Percentiles rank a stretch among this genome's conserved stretches.
phyloP scores from a whole-genome alignment of 2,888 invertebrate genomes.

The Hypercompe scribonia region DNA sequence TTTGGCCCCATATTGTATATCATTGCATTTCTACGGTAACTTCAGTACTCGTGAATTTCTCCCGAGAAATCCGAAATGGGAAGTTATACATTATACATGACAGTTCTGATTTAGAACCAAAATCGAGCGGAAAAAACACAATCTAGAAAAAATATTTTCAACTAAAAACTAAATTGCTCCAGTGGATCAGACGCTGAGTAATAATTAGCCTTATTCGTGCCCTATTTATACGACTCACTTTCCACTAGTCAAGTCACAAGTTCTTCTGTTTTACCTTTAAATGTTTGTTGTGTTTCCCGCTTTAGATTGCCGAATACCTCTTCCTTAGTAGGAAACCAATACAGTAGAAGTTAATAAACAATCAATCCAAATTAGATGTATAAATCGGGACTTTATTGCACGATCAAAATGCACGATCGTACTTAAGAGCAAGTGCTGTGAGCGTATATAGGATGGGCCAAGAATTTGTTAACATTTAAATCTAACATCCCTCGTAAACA shows the following conservation, averaged over 20 bases:
- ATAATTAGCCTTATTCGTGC: neutral
- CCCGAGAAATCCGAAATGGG: neutral
- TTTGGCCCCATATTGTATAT: neutral
- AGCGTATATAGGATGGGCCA: too few relatives aligned
- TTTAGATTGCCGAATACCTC: neutral
- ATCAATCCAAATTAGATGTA: neutral
- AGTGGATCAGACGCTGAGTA: neutral
- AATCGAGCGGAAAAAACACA: neutral
- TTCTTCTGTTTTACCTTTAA: neutral
- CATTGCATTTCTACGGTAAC: neutral
- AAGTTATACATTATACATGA: neutral
- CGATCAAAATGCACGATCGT: neutral
- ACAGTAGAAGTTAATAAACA: neutral
- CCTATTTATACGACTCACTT: neutral
- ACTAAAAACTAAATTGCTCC: neutral
- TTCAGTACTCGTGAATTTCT: neutral
- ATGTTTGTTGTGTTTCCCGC: neutral
- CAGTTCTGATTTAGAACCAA: neutral
- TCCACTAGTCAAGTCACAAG: neutral
- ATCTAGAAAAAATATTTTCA: neutral
- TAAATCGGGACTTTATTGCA: neutral
- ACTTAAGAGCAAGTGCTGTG: neutral
- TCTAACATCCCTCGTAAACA: too few relatives aligned
- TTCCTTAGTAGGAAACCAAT: neutral
- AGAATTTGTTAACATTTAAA: too few relatives aligned